Evolutionary conservation across 2,888 invertebrate species (phyloP).

Genomic region (Heterodera filipjevi): DNA sequence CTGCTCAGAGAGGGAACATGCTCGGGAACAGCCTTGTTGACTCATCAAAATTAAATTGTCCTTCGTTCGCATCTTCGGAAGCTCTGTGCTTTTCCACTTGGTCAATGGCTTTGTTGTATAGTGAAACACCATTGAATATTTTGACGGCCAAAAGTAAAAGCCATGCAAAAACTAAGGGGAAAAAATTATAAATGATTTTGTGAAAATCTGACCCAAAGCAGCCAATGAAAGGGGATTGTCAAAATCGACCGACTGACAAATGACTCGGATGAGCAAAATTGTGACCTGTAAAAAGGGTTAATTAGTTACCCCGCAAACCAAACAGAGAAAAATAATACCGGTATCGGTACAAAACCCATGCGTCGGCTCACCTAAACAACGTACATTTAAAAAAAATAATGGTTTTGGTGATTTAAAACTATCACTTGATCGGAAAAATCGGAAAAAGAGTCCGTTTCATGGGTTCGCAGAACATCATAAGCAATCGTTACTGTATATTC

Average conservation of each 20-base stretch:
- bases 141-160: constrained; percentile 40
- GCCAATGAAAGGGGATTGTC: constrained; percentile 39
- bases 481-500: constrained; percentile 66
- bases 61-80: not conserved
- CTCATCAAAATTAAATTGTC: not conserved
- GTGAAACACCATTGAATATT: constrained; percentile 80
- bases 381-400: not conserved
- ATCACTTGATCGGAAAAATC: constrained; percentile 91
- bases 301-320: not conserved
- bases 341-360: constrained; percentile 97
- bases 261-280: constrained; percentile 86
- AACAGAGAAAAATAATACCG: constrained; percentile 66
- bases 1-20: not conserved
- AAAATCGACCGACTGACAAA: constrained; percentile 78
- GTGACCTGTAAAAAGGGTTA: constrained; percentile 70
- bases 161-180: constrained; percentile 40
- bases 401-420: too few species aligned
- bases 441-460: constrained; percentile 77
- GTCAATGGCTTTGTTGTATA: constrained; percentile 87
- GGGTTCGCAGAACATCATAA: constrained; percentile 61
- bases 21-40: not conserved
- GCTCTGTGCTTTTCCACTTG: constrained; percentile 71
- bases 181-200: not conserved
- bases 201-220: constrained; percentile 41
- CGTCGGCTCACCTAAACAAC: constrained; percentile 70